Evolutionary conservation across 1,140 invertebrate species (phyloP), one percentile per base, ranked within the genome.

Genomic region (Drosophila bocqueti): DNA sequence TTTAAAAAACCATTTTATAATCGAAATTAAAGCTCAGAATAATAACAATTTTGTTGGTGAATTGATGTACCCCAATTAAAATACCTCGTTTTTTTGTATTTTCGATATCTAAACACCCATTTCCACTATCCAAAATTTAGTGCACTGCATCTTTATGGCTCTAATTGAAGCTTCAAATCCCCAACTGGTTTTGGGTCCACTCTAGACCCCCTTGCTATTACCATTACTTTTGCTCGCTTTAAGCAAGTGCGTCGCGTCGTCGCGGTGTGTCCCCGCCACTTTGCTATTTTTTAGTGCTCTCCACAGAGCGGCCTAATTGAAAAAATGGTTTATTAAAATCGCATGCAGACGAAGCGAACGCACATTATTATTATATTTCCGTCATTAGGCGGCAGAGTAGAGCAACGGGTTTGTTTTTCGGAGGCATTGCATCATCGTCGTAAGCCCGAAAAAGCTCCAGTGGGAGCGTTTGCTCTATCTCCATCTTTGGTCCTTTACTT

Each of bases 271-370:
- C 52, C 18, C 34, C 50, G 18, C 47, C 31, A 49, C 36, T 49
- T 50, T 43, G 54, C 24, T 11, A 18, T 57, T 45, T 49, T 57
- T 36, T 45, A 52, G 34, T 43, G 46, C 77, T 54, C 47, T 49
- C 62, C 46, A 26, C 36, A 3, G 18, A 61, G 58, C 38, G 68
- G 71, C 64, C 73, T 89, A 89, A 89, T 87, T 87, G 84, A 87
- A 87, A 87, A 87, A 84, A 86, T 82, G 76, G 83, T 83, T 86
- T 86, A 86, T 82, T 79, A 85, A 85, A 86, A 82, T 79, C 68
- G 65, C 68, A 71, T 77, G 67, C 67, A 60, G 42, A 16, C 40
- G 57, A 29, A 24, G 34, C 31, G 26, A 85, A 81, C 82, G 74
- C 82, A 85, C 62, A 40, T 24, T 52, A 67, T 52, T 52, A 52